Evolutionary conservation across 2,888 invertebrate genomes (phyloP), one percentile per base, ranked within the genome.

Genomic region (Prenolepis imparis): DNA sequence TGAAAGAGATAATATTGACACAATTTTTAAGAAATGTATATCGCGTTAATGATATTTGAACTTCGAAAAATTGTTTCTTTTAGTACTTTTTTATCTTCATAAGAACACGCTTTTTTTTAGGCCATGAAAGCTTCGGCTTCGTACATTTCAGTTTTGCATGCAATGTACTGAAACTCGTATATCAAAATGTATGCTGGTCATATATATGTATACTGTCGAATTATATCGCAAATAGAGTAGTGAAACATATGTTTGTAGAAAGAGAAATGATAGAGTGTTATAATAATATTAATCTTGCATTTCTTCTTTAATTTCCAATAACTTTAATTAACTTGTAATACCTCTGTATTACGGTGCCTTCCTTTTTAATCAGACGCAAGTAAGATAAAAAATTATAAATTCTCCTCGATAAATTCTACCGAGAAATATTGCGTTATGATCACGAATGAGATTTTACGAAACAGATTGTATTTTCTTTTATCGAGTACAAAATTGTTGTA

Each of bases 41-140:
- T 70, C 3, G 3, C 39, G 5, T 57, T 41, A 18, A 32, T 41
- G 2, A 1, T 15, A 0, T 32, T 70, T 36, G 9, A 0, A 55
- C 5, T 21, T 63, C 0, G 1, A 57, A 3, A 6, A 41, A 57
- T 15, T 21, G 4, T 3, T 28, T 2, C 1, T 44, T 0, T 77
- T 57, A 12, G 9, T 15, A 41, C 41, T 44, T 6, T 0, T 44
- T 0, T 44, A 18, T 24, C 11, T 68, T 4, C 9, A 21, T 44
- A 32, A 59, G 32, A 68, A 48, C 18, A 24, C 18, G 12, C 32
- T 24, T n/a, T 87, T n/a, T 87, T 84, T 78, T 70, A 89, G 89
- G 74, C 88, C 64, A 82, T 89, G 59, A 91, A 89, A 61, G 86
- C 89, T 55, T 91, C 91, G 18, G 88, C 84, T 8, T 91, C 91